These are phyloP conservation scores for Montipora foliosa DNA, from an alignment of 64 coral and sea anemone species.

Conservation along the genomic window DNA sequence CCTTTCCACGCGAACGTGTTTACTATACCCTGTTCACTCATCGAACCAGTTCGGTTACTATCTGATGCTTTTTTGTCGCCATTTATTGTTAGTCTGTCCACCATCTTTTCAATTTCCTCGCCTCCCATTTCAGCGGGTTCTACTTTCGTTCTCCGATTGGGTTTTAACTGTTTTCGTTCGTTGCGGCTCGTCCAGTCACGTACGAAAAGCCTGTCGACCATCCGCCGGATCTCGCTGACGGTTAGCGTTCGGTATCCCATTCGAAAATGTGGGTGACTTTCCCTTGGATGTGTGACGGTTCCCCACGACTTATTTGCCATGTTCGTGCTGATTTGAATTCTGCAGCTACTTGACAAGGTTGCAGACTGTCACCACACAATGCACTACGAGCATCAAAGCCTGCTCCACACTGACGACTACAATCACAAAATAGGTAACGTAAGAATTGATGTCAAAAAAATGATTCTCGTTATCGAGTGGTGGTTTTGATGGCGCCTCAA, in stretches of 20 bases:
- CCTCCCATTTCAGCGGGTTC: slow-evolving; percentile 53
- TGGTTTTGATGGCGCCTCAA: no score
- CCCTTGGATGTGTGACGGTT: slow-evolving; percentile 95
- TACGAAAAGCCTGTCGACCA: slow-evolving; percentile 79
- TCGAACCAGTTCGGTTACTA: slow-evolving; percentile 90
- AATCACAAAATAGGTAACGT: no score
- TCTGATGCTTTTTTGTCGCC: slow-evolving; percentile 78
- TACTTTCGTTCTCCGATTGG: slow-evolving; percentile 51
- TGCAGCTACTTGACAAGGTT: background rate
- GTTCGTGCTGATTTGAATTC: background rate
- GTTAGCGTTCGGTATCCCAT: slow-evolving; percentile 84
- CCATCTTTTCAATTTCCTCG: slow-evolving; percentile 74
- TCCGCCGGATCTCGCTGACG: slow-evolving; percentile 45
- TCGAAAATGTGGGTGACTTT: slow-evolving; percentile 73
- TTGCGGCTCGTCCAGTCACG: slow-evolving; percentile 77
- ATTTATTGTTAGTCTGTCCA: slow-evolving; percentile 78
- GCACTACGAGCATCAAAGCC: no score
- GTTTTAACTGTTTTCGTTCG: slow-evolving; percentile 46
- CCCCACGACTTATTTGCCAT: slow-evolving; percentile 93
- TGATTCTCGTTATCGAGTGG: no score
- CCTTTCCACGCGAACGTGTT: slow-evolving; percentile 97
- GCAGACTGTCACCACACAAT: no score
- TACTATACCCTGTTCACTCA: slow-evolving; percentile 83
- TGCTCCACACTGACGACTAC: no score
- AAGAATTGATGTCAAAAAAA: no score